Evolutionary conservation across 2,797 vertebrate species (phyloP).

Genomic region (Enteromius unitaeniatus): DNA sequence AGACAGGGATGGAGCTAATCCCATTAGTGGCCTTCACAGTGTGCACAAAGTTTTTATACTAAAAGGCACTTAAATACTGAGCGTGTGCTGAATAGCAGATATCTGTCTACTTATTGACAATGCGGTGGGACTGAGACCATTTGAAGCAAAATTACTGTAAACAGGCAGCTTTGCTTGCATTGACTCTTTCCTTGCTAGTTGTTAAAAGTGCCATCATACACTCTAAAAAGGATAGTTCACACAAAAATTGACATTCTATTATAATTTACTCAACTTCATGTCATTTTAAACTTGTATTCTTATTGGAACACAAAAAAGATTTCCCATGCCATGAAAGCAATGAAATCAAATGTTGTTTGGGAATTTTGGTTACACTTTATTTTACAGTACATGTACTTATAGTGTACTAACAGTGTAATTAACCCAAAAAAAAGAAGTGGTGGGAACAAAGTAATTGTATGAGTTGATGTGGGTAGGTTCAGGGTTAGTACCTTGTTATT

Average conservation of each 20-base stretch:
- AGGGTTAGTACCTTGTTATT: background rate
- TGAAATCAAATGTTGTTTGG: background rate
- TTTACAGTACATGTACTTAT: background rate
- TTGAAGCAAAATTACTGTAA: slow-evolving; percentile 34
- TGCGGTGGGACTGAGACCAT: slow-evolving; percentile 3
- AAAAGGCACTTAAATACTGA: slow-evolving; percentile 43
- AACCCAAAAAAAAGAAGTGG: background rate
- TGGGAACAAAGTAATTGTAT: background rate
- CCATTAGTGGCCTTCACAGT: slow-evolving; percentile 76
- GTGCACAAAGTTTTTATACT: slow-evolving; percentile 60
- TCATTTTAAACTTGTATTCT: background rate
- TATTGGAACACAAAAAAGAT: background rate
- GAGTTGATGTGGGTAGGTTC: background rate
- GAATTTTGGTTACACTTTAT: background rate
- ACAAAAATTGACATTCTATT: background rate
- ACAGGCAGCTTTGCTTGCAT: slow-evolving; percentile 1
- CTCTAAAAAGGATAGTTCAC: background rate
- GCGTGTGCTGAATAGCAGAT: slow-evolving; percentile 14
- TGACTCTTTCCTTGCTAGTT: background rate
- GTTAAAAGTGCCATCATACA: background rate
- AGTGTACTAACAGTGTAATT: background rate
- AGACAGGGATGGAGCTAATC: slow-evolving; percentile 78
- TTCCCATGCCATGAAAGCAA: background rate
- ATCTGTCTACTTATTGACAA: slow-evolving; percentile 19
- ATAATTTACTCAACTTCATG: background rate